Evolutionary conservation across 2,113 vertebrate species (phyloP), one percentile per base, ranked within the genome.

Genomic region (Triplophysa dalaica): DNA sequence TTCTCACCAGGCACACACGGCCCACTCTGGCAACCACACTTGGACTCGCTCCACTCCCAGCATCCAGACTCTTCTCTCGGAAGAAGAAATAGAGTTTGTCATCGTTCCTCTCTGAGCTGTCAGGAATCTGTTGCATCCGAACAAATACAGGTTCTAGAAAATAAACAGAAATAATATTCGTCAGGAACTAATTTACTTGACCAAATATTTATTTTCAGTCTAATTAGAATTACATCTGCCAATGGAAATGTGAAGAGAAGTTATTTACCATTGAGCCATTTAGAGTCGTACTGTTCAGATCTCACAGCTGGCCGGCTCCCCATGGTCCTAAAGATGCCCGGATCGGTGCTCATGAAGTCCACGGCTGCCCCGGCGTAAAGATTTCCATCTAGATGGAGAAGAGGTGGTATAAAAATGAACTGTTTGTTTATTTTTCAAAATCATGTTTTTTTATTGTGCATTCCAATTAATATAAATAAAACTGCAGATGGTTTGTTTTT

Each of bases 21-120:
- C 93, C 94, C 82, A 95, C 93, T 61, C 94, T 75, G 48, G 94
- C 90, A 50, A 94, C 76, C 22, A 95, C 87, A 0, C 89, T 90
- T 43, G 93, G 93, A 17, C 93, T 93, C 7, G 89, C 87, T 63
- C 91, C 91, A 1, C 90, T 89, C 19, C 90, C 91, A 0, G 91
- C 89, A 81, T 95, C 94, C 45, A 93, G 86, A 54, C 88, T 93
- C 84, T 94, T 94, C 88, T 95, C 94, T 0, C 93, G 93, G 86
- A 95, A 95, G 75, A 95, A 95, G 87, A 95, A 93, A 85, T 95
- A 95, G 10, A 95, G 92, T 72, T 95, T 95, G 87, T 95, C 93
- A 2, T 95, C 94, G 12, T 93, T 94, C 81, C 85, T 91, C 85
- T 95, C 93, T 13, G 91, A 90, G 70, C 93, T 94, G 89, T 95